Conservation (phyloP, 2,797 vertebrate species). For the Paedocypris micromegethes region DNA sequence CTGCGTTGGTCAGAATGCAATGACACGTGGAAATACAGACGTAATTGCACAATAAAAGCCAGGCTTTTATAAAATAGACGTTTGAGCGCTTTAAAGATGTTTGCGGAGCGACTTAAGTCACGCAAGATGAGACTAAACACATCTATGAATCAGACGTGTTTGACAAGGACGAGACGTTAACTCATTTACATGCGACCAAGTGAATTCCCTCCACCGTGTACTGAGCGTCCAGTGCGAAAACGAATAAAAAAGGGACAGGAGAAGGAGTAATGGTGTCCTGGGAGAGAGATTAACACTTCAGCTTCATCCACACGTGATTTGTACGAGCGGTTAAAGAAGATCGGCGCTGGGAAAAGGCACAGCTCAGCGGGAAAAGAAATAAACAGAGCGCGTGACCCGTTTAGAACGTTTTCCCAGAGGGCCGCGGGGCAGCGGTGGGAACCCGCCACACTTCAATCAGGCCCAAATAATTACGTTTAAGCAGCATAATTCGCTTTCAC, state of each 20-base stretch:
- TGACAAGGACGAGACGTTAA: no score
- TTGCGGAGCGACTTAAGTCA: no score
- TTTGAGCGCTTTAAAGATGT: no score
- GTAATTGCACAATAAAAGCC: constrained; percentile 14
- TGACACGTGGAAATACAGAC: constrained; percentile 36
- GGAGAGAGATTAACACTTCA: constrained; percentile 9
- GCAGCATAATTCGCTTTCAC: background rate
- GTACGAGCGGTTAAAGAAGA: constrained; percentile 27
- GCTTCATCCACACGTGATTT: background rate
- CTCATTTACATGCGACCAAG: no score
- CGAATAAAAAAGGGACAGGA: background rate
- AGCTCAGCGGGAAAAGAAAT: constrained; percentile 42
- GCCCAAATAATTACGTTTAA: constrained; percentile 15
- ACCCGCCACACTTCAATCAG: constrained; percentile 5
- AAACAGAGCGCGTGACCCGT: constrained; percentile 39
- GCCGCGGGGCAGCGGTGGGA: constrained; percentile 23
- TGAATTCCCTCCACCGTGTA: background rate
- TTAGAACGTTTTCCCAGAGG: constrained; percentile 45
- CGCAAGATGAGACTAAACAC: no score
- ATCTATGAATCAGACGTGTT: no score
- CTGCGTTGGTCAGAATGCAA: constrained; percentile 14
- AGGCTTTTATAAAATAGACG: background rate
- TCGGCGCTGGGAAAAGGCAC: constrained; percentile 41
- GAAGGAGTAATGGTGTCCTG: background rate
- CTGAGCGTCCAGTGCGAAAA: background rate